Evolutionary conservation across 1,140 invertebrate genomes (phyloP).

Genomic region (Apis cerana): DNA sequence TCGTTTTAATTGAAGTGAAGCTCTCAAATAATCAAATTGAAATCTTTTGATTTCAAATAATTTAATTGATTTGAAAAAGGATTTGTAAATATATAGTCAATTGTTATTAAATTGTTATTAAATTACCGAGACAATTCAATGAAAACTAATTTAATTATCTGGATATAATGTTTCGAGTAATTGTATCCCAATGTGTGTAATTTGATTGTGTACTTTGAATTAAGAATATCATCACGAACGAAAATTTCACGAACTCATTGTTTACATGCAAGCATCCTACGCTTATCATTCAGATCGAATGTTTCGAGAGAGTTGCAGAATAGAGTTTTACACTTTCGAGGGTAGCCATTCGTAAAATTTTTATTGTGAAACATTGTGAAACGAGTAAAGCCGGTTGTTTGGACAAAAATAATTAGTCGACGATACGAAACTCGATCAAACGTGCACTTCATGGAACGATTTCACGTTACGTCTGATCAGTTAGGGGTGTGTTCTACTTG

Average conservation of each 20-base stretch:
- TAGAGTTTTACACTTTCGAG: conserved; percentile 1
- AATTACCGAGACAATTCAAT: too few species aligned
- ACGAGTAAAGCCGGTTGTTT: not conserved
- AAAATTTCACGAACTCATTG: not conserved
- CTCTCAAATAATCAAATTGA: too few species aligned
- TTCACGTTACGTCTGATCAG: conserved; percentile 12
- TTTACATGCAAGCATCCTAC: not conserved
- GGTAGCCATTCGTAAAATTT: not conserved
- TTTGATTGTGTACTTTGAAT: too few species aligned
- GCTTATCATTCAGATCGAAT: not conserved
- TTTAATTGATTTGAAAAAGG: too few species aligned
- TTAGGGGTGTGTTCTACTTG: conserved; percentile 26
- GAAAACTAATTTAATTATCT: too few species aligned
- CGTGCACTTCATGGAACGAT: not conserved
- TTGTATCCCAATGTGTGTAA: too few species aligned
- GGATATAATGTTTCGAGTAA: too few species aligned
- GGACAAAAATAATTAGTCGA: not conserved
- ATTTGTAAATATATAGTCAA: too few species aligned
- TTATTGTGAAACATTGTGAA: conserved; percentile 4
- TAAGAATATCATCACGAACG: not conserved
- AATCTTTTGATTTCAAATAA: too few species aligned
- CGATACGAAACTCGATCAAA: not conserved
- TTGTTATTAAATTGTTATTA: too few species aligned
- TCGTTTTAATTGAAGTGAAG: too few species aligned
- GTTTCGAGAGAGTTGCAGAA: not conserved